Evolutionary conservation across 2,797 vertebrate species (phyloP), one percentile per base, ranked within the genome.

Genomic region (Bufotes viridis): DNA sequence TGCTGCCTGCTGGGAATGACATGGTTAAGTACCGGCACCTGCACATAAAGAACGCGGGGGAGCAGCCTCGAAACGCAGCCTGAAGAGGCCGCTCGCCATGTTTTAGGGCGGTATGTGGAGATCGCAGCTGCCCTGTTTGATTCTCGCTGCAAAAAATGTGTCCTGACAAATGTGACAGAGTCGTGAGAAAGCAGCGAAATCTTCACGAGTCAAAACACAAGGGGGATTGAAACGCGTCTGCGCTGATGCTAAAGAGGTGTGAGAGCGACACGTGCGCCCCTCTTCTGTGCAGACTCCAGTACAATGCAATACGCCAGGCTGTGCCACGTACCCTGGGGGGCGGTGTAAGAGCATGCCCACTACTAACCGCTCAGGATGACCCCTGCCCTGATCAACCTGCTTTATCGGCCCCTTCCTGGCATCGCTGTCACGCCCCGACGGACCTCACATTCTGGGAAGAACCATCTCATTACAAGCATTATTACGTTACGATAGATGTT

Each of bases 111-210:
- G 26, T 74, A 7, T 51, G 75, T 20, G 81, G 63, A 82, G 72
- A 75, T 82, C 83, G 22, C 83, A 89, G 87, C 87, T 89, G 87
- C 70, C 84, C 78, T 51, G 34, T 42, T 11, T 17, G 87, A 74
- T 18, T 85, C 58, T 74, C 29, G 34, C 0, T 81, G 87, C 87
- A 83, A 89, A 85, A 86, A 81, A 89, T 82, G 87, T 89, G 83
- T 89, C 85, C 87, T 85, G 87, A 89, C 78, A 85, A 85, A 89
- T 89, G 87, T 85, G 82, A 85, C 87, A 80, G 82, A 80, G 82
- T 75, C 76, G 51, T 61, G 55, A 55, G 65, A 75, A 81, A 85
- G 82, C 87, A 15, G 55, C 87, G 61, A 53, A 79, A 65, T 10
- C 82, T 51, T 69, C 87, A 85, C 67, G n/a, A 81, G 87, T 81